Conservation (phyloP, 2,113 vertebrate species). For the Mirza zaza region DNA sequence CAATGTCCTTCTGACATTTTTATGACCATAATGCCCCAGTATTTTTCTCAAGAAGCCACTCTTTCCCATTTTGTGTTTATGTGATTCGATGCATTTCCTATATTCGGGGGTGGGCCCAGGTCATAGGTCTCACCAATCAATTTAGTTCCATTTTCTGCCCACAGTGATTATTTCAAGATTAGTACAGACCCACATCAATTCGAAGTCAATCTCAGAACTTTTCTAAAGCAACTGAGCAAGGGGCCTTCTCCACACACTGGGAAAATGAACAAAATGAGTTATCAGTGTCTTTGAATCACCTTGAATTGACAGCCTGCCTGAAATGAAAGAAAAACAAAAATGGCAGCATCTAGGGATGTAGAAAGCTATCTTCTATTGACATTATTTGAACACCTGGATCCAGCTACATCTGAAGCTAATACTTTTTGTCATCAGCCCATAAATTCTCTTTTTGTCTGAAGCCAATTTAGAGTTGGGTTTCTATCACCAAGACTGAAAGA, state of each 20-base stretch:
- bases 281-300: not conserved
- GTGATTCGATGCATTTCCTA: not conserved
- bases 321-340: constrained; percentile 22
- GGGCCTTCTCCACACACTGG: not conserved
- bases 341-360: not conserved
- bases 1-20: not conserved
- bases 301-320: not conserved
- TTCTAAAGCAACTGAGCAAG: not conserved
- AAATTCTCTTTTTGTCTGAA: constrained; percentile 22
- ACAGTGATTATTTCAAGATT: not conserved
- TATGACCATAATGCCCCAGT: not conserved
- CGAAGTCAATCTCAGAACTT: not conserved
- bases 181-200: not conserved
- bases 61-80: not conserved
- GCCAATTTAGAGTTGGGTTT: constrained; percentile 19
- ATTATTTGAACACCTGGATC: not conserved
- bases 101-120: not conserved
- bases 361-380: not conserved
- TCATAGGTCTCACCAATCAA: not conserved
- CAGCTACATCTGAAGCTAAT: not conserved
- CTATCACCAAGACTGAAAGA: not conserved
- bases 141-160: not conserved
- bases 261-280: not conserved
- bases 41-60: not conserved
- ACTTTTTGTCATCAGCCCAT: not conserved